Percentiles rank a stretch among this genome's conserved stretches.
Conservation (phyloP, 2,113 vertebrate genomes). For the Dasyprocta punctata region DNA sequence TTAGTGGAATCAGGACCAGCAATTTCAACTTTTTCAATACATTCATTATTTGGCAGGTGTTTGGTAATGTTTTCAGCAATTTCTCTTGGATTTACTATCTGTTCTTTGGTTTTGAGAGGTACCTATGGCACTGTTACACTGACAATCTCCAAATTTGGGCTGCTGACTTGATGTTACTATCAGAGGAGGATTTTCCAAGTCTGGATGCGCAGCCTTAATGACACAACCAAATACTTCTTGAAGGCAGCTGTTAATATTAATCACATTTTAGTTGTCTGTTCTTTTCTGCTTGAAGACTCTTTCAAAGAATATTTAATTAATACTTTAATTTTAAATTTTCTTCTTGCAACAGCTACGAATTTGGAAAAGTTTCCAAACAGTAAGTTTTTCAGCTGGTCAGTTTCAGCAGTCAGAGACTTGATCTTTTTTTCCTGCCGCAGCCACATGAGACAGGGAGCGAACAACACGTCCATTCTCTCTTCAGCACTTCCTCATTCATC, state of each 20-base stretch:
- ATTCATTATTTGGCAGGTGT: conserved; percentile 93
- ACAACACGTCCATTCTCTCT: not conserved
- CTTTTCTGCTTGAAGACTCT: conserved; percentile 90
- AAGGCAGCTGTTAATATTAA: conserved; percentile 93
- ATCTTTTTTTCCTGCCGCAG: conserved; percentile 90
- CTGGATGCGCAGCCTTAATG: conserved; percentile 87
- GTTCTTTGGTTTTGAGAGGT: conserved; percentile 93
- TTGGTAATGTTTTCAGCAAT: conserved; percentile 93
- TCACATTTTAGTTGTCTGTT: conserved; percentile 88
- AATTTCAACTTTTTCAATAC: conserved; percentile 93
- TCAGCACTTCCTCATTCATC: not conserved
- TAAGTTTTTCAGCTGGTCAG: conserved; percentile 91
- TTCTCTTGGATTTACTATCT: conserved; percentile 94
- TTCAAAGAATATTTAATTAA: conserved; percentile 92
- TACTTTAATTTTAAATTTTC: conserved; percentile 95
- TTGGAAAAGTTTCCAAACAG: conserved; percentile 80
- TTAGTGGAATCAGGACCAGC: conserved; percentile 98
- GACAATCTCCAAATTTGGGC: conserved; percentile 96
- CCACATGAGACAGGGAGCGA: not conserved
- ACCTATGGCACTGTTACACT: conserved; percentile 97
- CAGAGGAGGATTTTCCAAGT: conserved; percentile 92
- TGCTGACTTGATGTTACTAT: conserved; percentile 94
- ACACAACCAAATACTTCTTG: conserved; percentile 90
- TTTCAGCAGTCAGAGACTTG: conserved; percentile 90
- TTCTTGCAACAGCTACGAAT: conserved; percentile 90